Percentiles rank a stretch among this genome's conserved stretches.
phyloP scores from a whole-genome alignment of 2,113 vertebrate genomes.

The Hydrochoerus hydrochaeris region DNA sequence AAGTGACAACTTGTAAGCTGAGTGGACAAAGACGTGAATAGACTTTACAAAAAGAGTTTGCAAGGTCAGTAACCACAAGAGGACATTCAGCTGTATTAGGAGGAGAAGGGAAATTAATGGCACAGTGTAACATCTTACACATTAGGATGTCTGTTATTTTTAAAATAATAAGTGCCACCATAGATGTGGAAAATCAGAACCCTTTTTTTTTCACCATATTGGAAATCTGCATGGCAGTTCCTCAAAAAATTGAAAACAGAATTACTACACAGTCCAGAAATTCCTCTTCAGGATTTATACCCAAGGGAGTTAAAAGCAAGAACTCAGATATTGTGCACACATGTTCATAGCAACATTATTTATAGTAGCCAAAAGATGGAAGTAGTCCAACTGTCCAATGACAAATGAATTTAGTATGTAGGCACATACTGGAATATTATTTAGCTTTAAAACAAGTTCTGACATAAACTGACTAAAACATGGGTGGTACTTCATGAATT shows the following conservation, averaged over 20 bases:
- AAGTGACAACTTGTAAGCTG: neutral
- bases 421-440: neutral
- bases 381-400: neutral
- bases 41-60: neutral
- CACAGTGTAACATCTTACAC: neutral
- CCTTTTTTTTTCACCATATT: neutral
- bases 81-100: neutral
- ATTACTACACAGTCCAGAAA: neutral
- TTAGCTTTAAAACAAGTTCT: neutral
- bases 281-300: neutral
- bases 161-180: neutral
- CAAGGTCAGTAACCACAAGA: neutral
- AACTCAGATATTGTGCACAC: neutral
- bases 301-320: neutral
- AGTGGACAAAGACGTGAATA: neutral
- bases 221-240: neutral
- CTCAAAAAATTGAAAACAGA: neutral
- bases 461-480: neutral
- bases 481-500: neutral
- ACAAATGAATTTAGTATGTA: neutral
- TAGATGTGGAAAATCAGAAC: neutral
- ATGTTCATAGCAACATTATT: neutral
- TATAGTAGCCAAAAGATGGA: neutral
- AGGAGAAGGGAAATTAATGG: neutral
- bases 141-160: neutral